These are phyloP conservation scores for Acanthacorydalis orientalis DNA, from an alignment of 2,888 invertebrate genomes.

Conservation along the genomic window DNA sequence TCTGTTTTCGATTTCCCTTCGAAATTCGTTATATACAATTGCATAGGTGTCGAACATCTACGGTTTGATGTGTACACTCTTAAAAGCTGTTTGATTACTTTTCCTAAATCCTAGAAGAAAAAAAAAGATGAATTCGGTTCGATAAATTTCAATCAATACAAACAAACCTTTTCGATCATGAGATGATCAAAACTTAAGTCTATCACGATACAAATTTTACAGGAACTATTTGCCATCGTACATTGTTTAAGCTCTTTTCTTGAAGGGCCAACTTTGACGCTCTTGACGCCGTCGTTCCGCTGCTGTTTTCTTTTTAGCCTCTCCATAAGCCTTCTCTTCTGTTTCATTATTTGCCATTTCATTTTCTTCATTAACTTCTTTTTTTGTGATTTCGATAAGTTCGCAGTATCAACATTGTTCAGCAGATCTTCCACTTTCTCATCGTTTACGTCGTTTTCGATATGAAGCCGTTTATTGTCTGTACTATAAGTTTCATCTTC, in stretches of 20 bases:
- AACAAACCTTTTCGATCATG: constrained; percentile 49
- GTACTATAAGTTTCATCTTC: no score
- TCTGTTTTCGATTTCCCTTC: constrained; percentile 52
- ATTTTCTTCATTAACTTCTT: constrained; percentile 52
- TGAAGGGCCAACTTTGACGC: constrained; percentile 57
- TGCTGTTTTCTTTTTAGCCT: constrained; percentile 54
- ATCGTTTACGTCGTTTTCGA: no score
- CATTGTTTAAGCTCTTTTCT: constrained; percentile 63
- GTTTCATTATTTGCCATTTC: constrained; percentile 54
- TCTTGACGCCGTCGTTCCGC: no score
- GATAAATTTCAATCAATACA: neutral
- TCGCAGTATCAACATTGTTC: neutral
- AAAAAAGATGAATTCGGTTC: neutral
- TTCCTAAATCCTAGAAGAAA: constrained; percentile 52
- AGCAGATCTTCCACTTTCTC: no score
- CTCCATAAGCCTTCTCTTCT: constrained; percentile 53
- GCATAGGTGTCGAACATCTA: constrained; percentile 58
- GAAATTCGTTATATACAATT: constrained; percentile 70
- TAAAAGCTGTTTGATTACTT: constrained; percentile 79
- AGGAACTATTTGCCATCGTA: constrained; percentile 48
- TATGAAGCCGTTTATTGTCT: no score
- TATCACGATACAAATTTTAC: constrained; percentile 57
- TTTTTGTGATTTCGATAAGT: constrained; percentile 7
- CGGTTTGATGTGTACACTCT: constrained; percentile 84
- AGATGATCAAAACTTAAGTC: constrained; percentile 83